Percentiles rank a stretch among this genome's conserved stretches.
Conservation (phyloP, 2,113 vertebrate genomes). For the Ginglymostoma cirratum region DNA sequence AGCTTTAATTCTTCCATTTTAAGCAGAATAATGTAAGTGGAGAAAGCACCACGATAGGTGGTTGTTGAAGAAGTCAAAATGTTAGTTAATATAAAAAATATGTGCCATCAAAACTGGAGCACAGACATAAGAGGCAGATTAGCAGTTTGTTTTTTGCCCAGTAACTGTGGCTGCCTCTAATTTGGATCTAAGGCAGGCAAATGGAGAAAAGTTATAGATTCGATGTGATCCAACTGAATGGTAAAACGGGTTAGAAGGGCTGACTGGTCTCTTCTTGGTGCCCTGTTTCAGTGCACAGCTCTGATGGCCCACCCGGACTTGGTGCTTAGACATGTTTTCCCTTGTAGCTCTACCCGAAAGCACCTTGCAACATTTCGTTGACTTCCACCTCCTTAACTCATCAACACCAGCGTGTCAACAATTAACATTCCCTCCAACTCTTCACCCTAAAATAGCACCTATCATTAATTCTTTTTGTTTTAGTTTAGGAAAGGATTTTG, state of each 20-base stretch:
- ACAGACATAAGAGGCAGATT: background rate
- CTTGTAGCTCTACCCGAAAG: background rate
- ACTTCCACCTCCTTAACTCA: background rate
- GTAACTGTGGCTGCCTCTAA: background rate
- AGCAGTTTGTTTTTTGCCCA: background rate
- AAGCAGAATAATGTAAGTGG: background rate
- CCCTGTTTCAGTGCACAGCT: background rate
- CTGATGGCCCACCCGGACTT: background rate
- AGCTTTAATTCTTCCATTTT: background rate
- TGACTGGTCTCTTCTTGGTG: background rate
- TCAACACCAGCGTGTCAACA: background rate
- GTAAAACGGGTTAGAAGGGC: background rate
- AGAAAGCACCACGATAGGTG: background rate
- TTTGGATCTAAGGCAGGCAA: background rate
- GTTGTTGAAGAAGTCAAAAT: background rate
- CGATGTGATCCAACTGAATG: background rate
- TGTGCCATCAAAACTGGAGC: background rate
- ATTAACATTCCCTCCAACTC: background rate
- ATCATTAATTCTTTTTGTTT: background rate
- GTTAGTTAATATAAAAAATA: background rate
- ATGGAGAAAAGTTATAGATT: background rate
- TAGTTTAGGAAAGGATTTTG: slow-evolving; percentile 69
- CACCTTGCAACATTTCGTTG: background rate
- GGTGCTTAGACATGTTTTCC: background rate
- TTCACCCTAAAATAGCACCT: background rate